These are phyloP conservation scores for Asbolus verrucosus DNA, from an alignment of 1,140 invertebrate genomes.

Conservation along the genomic window DNA sequence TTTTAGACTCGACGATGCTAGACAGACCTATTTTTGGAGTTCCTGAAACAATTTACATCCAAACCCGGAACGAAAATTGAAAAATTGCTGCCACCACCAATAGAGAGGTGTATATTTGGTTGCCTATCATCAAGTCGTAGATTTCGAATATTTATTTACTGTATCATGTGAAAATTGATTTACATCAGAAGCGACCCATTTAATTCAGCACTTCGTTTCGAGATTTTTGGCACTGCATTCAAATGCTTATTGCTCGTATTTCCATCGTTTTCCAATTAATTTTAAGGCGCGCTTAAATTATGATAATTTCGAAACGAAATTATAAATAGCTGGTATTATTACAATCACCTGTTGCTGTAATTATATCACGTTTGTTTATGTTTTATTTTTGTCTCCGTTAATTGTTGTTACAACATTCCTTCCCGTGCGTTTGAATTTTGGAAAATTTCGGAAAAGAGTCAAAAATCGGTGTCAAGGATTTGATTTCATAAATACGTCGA, in stretches of 20 bases:
- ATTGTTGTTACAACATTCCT: no score
- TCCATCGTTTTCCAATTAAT: not conserved
- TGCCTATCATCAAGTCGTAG: no score
- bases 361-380: slow-evolving; percentile 14
- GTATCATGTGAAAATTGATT: slow-evolving; percentile 1
- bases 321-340: not conserved
- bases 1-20: no score
- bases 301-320: slow-evolving; percentile 1
- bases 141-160: not conserved
- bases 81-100: no score
- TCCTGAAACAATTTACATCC: no score
- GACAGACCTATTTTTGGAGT: no score
- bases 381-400: slow-evolving; percentile 2
- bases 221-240: slow-evolving; percentile 24
- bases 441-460: no score
- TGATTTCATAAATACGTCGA: no score
- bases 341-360: slow-evolving; percentile 24
- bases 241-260: not conserved
- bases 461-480: no score
- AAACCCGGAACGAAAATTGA: no score
- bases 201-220: not conserved
- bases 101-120: no score
- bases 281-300: not conserved
- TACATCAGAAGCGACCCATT: slow-evolving; percentile 1
- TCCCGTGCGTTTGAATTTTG: no score